Evolutionary conservation across 2,888 invertebrate genomes (phyloP), one percentile per base, ranked within the genome.

Genomic region (Lissocephala sabroskyi): DNA sequence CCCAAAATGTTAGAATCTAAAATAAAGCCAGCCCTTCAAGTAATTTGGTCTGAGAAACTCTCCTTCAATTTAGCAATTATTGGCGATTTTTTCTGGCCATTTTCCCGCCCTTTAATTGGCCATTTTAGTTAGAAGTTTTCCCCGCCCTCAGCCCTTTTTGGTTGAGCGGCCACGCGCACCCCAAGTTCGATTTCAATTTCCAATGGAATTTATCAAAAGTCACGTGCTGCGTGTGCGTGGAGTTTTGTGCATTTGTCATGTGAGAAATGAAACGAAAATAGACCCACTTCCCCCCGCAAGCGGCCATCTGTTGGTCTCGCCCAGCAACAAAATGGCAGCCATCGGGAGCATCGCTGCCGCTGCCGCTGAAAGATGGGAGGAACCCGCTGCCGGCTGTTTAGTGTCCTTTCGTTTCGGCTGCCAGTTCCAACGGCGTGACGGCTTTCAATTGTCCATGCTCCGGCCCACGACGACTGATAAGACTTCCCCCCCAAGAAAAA

Each of bases 401-500:
- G 30, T 50, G 62, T 67, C 68, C 70, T 62, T 44, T 41, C 56
- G 52, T 44, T 59, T 41, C 14, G 26, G 35, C 39, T 33, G 33
- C 49, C 44, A 55, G 50, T 49, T 50, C 45, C 49, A 11, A 19
- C 40, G 52, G 61, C 64, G 67, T 66, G 59, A 66, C 71, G 61
- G 46, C 64, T 59, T 61, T 59, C 64, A 68, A 70, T 74, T 74
- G 75, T 59, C 61, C 75, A 61, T 52, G 74, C 50, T 52, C 44
- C 3, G 29, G 13, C 18, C 40, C 28, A 9, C 35, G 13, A 52
- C 50, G 54, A 52, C 54, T 66, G 68, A 68, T 68, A 68, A 75
- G 67, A 29, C 62, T 54, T 62, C 67, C 71, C 75, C 71, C 71
- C 57, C 59, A 62, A 48, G 68, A 67, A 73, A 75, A 67, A 68